Evolutionary conservation across 2,113 vertebrate genomes (phyloP), one percentile per base, ranked within the genome.

Genomic region (Buteo buteo): DNA sequence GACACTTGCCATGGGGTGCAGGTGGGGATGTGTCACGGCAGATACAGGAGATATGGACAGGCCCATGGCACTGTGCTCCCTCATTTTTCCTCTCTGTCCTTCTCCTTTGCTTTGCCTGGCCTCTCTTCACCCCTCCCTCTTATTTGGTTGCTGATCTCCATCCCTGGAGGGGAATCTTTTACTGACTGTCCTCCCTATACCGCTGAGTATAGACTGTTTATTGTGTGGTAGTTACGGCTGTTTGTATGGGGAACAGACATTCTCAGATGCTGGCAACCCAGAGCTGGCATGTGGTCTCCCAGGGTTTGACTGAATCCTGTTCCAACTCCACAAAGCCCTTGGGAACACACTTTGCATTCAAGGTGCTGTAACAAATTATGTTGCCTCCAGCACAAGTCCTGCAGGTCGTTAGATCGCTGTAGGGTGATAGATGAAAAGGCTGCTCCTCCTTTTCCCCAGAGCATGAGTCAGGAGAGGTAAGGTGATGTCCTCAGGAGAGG

Each of bases 21-120:
- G 31, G 15, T 18, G 38, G 50, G n/a, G 45, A 40, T 25, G 32
- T 49, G 19, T 6, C 2, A 0, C 3, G 12, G 58, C 2, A 1
- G 32, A 38, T 24, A n/a, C 11, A 29, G 62, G 42, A 83, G 44
- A 62, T 18, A 10, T 0, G 36, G 40, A 16, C 34, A n/a, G 49
- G 4, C 11, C 28, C 12, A 2, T 2, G 47, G 17, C 3, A 1
- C 58, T 54, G 42, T 28, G 34, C 54, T 69, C 32, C 44, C 55
- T 8, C 6, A 1, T 17, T 82, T 69, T 38, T 15, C 40, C 21
- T 62, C 32, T 84, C 34, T 36, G 2, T 57, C 42, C 50, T 86
- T 38, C 28, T 7, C 22, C 16, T 31, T 74, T 44, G 58, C 20
- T 81, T 69, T 83, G 22, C 36, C 25, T 28, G 62, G 22, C 19